Base-by-base conservation (phyloP, 2,888 invertebrate species). In the Papilio gigon region DNA sequence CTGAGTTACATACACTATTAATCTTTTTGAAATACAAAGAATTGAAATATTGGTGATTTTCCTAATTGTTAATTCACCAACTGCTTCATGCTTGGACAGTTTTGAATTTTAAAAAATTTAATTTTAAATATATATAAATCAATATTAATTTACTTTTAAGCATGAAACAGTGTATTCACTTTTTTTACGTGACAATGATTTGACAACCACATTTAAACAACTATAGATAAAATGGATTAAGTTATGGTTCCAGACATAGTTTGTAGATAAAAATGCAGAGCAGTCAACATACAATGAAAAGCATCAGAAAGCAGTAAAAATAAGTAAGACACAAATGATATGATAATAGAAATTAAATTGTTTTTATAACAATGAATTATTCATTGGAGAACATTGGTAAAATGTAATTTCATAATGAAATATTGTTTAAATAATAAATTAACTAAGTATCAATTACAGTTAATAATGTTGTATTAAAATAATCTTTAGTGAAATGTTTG, bases 191-290 rank as follows among this genome's bases (percentile, higher is more conserved):
- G 42, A 56, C 22, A 33, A 40, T 27, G 8, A 42, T 42, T 42
- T n/a, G 8, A 58, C 30, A 42, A 17, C 8, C 30, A 65, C 58
- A 59, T 66, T 70, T 44, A 66, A 37, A 65, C 53, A 61, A 61
- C 44, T 56, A 65, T 33, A 53, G 65, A 75, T 63, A 73, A 74
- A 76, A 73, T 74, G 75, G 71, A 71, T 72, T 47, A 78, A 78
- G 78, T 69, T 74, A 74, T 75, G 72, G 71, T 75, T 79, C 78
- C 78, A 81, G 75, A 77, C 76, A 81, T 75, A 82, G 78, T 81
- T 80, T 76, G 81, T 84, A 86, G 76, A 88, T 84, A 88, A 88
- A 89, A 90, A 90, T 90, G 90, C 90, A 90, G 89, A 90, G 90
- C 87, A 80, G 84, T 83, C 75, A 81, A 86, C 86, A 76, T 75